phyloP scores from a whole-genome alignment of 2,797 vertebrate species.

The Enteromius treurensis region DNA sequence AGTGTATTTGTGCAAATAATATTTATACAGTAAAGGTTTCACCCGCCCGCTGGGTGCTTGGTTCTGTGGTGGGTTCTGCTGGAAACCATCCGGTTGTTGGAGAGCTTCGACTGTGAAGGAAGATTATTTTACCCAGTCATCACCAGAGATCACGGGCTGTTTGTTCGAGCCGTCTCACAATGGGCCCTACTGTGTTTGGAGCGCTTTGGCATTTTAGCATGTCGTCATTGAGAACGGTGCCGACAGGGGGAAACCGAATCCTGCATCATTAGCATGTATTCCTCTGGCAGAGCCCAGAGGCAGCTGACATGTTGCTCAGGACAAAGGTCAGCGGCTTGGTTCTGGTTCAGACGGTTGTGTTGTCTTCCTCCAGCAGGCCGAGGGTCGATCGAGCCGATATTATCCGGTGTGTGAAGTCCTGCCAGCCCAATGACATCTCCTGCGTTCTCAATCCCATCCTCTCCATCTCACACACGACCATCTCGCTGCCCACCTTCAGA shows the following conservation, averaged over 20 bases:
- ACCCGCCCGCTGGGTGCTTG: conserved; percentile 64
- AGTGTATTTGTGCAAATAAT: conserved; percentile 68
- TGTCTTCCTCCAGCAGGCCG: conserved; percentile 65
- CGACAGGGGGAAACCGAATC: conserved; percentile 34
- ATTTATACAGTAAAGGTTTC: conserved; percentile 68
- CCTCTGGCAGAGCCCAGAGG: conserved; percentile 2
- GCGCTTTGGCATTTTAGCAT: conserved; percentile 28
- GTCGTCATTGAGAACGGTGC: conserved; percentile 20
- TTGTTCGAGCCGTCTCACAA: conserved; percentile 36
- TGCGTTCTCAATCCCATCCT: conserved; percentile 87
- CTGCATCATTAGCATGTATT: conserved; percentile 37
- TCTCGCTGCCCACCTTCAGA: conserved; percentile 93
- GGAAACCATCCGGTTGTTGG: conserved; percentile 65
- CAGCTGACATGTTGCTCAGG: neutral
- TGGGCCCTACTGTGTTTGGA: conserved; percentile 30
- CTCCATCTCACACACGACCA: conserved; percentile 91
- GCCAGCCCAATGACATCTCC: conserved; percentile 81
- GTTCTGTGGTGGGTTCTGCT: conserved; percentile 65
- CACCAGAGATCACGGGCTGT: conserved; percentile 42
- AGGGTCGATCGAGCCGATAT: conserved; percentile 85
- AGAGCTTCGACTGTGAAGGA: conserved; percentile 57
- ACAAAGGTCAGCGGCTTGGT: neutral
- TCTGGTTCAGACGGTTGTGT: neutral
- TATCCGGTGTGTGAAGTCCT: conserved; percentile 90
- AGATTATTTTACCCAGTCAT: conserved; percentile 53